Evolutionary conservation across 1,140 invertebrate species (phyloP), one percentile per base, ranked within the genome.

Genomic region (Drosophila teissieri): DNA sequence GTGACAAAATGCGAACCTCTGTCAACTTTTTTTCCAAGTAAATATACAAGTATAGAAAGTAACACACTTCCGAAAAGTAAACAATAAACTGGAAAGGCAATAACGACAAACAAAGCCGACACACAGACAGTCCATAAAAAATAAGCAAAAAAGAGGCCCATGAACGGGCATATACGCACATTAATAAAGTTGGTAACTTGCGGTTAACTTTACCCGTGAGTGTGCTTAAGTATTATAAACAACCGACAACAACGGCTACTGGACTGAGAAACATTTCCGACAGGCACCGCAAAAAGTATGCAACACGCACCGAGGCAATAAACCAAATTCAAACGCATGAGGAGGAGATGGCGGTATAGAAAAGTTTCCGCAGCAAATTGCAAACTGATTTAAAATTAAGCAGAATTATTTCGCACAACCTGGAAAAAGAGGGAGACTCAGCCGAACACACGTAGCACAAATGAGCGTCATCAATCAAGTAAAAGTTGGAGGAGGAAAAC

Each of bases 331-430:
- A 80, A 75, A 84, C 84, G 63, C 79, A 82, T 2, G 51, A n/a
- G 27, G 51, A 39, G 19, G 27, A 37, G 19, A 1, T 2, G 24
- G 7, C 24, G 44, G 12, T 49, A 39, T 22, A 19, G 46, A 68
- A 79, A 80, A 77, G 56, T 78, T 79, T 54, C 17, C 49, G 54
- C 46, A 65, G 67, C 69, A 89, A 89, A 89, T 89, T 88, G 85
- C 77, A 89, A 89, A 89, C 84, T 89, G 84, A 89, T 89, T 89
- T 89, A 89, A 89, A 89, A 89, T 89, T 89, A 89, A 90, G 77
- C 85, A 83, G 80, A 89, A 89, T 90, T 83, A 89, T 84, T 89
- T 74, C 68, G 68, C 75, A 84, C 63, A 61, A 68, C 36, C 68
- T 57, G 68, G 37, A 15, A 24, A n/a, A 56, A 5, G 36, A 57